These are phyloP conservation scores for Platycheirus rosarum DNA, from an alignment of 2,888 invertebrate genomes.

Conservation along the genomic window DNA sequence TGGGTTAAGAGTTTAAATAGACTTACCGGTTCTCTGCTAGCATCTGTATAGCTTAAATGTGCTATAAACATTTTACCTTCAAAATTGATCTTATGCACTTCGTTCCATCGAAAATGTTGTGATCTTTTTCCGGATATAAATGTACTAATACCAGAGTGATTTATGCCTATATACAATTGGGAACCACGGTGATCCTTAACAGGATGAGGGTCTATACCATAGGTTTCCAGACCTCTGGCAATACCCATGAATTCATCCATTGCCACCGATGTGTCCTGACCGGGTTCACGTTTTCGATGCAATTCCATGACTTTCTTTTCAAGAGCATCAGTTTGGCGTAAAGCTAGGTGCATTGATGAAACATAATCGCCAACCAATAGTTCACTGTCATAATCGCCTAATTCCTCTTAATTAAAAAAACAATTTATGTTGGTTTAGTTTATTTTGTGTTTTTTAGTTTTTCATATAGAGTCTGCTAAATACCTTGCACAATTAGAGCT, in stretches of 20 bases:
- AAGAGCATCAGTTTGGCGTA: conserved; percentile 95
- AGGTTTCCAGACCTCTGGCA: conserved; percentile 96
- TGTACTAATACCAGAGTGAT: conserved; percentile 96
- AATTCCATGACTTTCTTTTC: conserved; percentile 97
- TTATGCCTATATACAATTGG: conserved; percentile 96
- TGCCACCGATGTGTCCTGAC: conserved; percentile 92
- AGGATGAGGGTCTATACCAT: conserved; percentile 98
- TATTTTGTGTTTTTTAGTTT: too few species aligned
- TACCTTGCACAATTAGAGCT: conserved; percentile 96
- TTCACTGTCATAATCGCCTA: conserved; percentile 96
- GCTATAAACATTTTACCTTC: conserved; percentile 99
- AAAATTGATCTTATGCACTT: conserved; percentile 97
- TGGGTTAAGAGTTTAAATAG: too few species aligned
- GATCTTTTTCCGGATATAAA: conserved; percentile 96
- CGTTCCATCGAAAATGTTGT: conserved; percentile 97
- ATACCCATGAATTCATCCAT: conserved; percentile 96
- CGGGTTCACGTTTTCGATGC: conserved; percentile 93
- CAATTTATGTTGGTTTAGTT: too few species aligned
- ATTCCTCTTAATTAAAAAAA: conserved; percentile 88
- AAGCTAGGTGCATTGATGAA: conserved; percentile 93
- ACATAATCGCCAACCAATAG: conserved; percentile 95
- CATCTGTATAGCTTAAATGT: conserved; percentile 95
- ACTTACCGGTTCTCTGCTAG: conserved; percentile 84
- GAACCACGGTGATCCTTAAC: conserved; percentile 98
- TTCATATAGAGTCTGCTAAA: too few species aligned